Evolutionary conservation across 2,113 vertebrate genomes (phyloP), one percentile per base, ranked within the genome.

Genomic region (Lipotes vexillifer): DNA sequence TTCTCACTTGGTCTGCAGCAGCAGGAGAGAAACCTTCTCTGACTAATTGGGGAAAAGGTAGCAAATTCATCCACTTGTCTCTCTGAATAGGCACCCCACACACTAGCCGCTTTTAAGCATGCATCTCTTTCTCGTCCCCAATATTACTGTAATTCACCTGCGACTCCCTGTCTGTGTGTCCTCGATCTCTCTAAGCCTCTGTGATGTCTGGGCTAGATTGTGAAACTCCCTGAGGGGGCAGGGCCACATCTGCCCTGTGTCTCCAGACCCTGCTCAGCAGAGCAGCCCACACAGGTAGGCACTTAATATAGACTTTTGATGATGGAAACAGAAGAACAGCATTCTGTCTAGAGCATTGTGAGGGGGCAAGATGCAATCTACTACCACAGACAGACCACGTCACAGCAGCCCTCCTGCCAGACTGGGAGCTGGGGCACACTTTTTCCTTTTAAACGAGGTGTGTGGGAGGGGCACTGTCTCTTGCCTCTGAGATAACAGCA

Each of bases 131-230:
- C 88, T 93, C 91, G 57, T 94, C 44, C 69, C 29, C 33, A 4
- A 41, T 89, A 75, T 92, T 74, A 92, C 90, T 93, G 71, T 86
- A 74, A 87, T 90, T 91, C 91, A 93, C 81, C 31, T 94, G 71
- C 6, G n/a, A 83, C 90, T 91, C 74, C 18, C 63, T 49, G 17
- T 87, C 78, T 90, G 71, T 41, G 74, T 88, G 93, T 59, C 93
- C 95, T 97, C 95, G 96, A 94, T 96, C 82, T 96, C 96, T 33
- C 66, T 87, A 82, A 75, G 88, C 57, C 23, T 87, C 86, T 96
- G 63, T 97, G 97, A 97, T 96, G 91, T 93, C 96, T 97, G 88
- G 94, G 66, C 89, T 95, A 94, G 81, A 97, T 18, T 89, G 63
- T 55, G 57, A 68, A 61, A 88, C 44, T 88, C 78, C 91, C 68